These are phyloP conservation scores for Zaprionus obscuricornis DNA, from an alignment of 2,888 invertebrate species.

Conservation along the genomic window DNA sequence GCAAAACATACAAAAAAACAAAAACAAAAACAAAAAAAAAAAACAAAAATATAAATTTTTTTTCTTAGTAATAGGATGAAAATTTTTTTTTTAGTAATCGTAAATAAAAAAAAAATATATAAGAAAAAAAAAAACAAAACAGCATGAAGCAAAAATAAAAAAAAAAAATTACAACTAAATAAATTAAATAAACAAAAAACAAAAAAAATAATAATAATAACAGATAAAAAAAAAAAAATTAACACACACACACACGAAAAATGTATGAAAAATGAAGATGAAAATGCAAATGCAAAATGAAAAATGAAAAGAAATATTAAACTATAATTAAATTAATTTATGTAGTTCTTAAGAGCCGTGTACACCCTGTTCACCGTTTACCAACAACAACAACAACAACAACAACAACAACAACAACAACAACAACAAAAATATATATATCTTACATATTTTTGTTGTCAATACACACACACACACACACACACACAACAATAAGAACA, in stretches of 20 bases:
- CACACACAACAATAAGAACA: too few species aligned
- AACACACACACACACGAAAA: too few species aligned
- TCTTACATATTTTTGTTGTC: too few species aligned
- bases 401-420: too few species aligned
- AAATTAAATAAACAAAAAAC: constrained; percentile 21
- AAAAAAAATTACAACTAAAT: constrained; percentile 13
- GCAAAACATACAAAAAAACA: constrained; percentile 24
- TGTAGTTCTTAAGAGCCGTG: constrained; percentile 69
- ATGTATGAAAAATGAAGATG: constrained; percentile 23
- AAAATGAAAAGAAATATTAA: constrained; percentile 38
- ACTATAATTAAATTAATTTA: constrained; percentile 75
- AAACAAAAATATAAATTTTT: constrained; percentile 55
- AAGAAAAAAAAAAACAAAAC: constrained; percentile 21
- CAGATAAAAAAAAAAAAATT: constrained; percentile 24
- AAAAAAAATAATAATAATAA: constrained; percentile 19
- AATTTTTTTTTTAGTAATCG: constrained; percentile 72
- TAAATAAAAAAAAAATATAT: constrained; percentile 54
- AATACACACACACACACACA: too few species aligned
- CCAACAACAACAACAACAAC: too few species aligned
- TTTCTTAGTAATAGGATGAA: constrained; percentile 73
- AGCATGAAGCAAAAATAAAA: constrained; percentile 7
- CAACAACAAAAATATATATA: too few species aligned
- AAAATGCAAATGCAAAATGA: constrained; percentile 25
- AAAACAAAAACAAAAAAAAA: constrained; percentile 33
- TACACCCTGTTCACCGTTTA: too few species aligned